These are phyloP conservation scores for Lathronympha strigana DNA, from an alignment of 2,888 invertebrate species.

Conservation along the genomic window DNA sequence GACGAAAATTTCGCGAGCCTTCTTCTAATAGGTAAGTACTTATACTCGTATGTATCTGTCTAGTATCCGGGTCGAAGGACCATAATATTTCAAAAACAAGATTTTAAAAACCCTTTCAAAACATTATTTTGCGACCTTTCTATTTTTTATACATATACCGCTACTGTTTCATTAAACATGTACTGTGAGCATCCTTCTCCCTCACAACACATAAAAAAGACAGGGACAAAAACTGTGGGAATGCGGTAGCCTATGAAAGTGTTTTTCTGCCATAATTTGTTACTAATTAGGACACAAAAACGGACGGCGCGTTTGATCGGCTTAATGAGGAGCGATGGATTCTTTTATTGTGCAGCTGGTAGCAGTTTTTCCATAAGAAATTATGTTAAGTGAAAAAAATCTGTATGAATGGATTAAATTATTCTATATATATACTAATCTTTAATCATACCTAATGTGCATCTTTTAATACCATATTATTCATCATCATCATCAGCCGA, in stretches of 20 bases:
- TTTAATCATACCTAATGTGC: too few species aligned
- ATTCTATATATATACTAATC: too few species aligned
- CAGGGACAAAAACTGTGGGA: constrained; percentile 17
- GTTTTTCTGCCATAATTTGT: constrained; percentile 72
- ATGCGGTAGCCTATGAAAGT: constrained; percentile 28
- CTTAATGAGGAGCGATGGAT: constrained; percentile 37
- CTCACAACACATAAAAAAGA: neutral
- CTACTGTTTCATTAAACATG: neutral
- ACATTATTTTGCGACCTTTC: neutral
- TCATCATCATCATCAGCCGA: too few species aligned
- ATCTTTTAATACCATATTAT: too few species aligned
- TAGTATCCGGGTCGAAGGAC: neutral
- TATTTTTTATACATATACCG: neutral
- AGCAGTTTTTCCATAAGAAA: neutral
- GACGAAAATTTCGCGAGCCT: neutral
- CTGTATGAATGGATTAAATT: neutral
- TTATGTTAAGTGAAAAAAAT: too few species aligned
- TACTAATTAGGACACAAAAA: constrained; percentile 70
- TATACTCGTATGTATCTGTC: too few species aligned
- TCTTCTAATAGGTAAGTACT: too few species aligned
- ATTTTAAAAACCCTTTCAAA: neutral
- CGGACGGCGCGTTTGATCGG: constrained; percentile 44
- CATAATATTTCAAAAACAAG: too few species aligned
- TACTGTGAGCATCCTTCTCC: neutral
- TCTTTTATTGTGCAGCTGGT: constrained; percentile 23